Evolutionary conservation across 2,113 vertebrate genomes (phyloP).

Genomic region (Vimba vimba): DNA sequence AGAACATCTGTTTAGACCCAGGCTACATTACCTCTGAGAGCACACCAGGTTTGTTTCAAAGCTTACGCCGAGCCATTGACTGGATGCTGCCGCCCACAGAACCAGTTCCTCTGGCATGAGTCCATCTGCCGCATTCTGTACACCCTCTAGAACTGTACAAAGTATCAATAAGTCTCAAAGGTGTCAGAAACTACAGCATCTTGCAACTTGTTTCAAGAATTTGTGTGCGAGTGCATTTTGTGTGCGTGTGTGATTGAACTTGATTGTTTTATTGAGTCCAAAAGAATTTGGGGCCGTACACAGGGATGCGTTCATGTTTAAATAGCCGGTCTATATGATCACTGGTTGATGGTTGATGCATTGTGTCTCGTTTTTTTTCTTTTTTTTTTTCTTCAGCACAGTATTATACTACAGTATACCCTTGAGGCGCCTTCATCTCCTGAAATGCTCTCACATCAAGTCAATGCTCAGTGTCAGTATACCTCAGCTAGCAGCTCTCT

Average conservation of each 20-base stretch:
- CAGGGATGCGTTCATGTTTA: neutral
- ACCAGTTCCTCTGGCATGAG: slow-evolving; percentile 20
- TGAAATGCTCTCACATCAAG: slow-evolving; percentile 55
- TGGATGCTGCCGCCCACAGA: slow-evolving; percentile 32
- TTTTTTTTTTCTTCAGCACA: neutral
- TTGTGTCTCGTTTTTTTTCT: neutral
- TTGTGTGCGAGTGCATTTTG: slow-evolving; percentile 7
- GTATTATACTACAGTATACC: slow-evolving; percentile 32
- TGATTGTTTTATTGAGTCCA: too few species aligned
- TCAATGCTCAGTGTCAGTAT: slow-evolving; percentile 41
- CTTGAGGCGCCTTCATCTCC: slow-evolving; percentile 52
- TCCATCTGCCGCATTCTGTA: slow-evolving; percentile 28
- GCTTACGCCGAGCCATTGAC: slow-evolving; percentile 47
- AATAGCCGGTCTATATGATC: neutral
- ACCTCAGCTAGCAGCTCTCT: slow-evolving; percentile 59
- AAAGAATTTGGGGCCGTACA: neutral
- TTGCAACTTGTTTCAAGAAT: slow-evolving; percentile 11
- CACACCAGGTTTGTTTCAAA: slow-evolving; percentile 41
- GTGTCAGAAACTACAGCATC: slow-evolving; percentile 1
- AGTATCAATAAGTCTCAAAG: slow-evolving; percentile 25
- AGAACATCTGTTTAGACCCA: slow-evolving; percentile 52
- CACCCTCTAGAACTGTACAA: slow-evolving; percentile 39
- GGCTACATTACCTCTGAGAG: slow-evolving; percentile 33
- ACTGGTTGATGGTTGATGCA: neutral
- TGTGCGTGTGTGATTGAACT: slow-evolving; percentile 26